phyloP scores from a whole-genome alignment of 2,113 vertebrate species.

The Dendropsophus ebraccatus region DNA sequence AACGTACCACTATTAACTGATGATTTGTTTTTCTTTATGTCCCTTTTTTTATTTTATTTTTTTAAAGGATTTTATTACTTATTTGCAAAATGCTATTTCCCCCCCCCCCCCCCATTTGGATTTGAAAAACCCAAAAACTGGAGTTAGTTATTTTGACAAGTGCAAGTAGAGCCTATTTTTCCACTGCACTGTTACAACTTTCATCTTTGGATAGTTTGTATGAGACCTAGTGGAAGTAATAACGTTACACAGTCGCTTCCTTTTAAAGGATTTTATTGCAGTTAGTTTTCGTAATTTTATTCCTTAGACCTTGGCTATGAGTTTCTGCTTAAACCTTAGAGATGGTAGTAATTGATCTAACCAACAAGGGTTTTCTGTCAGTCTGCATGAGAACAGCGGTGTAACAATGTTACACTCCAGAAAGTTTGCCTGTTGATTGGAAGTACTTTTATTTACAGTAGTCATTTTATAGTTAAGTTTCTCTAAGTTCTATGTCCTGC shows the following conservation, averaged over 20 bases:
- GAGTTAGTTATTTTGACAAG: background rate
- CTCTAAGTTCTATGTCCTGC: background rate
- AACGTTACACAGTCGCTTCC: background rate
- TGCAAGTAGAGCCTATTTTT: constrained; percentile 39
- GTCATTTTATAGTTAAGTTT: background rate
- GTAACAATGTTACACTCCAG: background rate
- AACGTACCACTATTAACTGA: no score
- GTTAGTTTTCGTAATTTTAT: background rate
- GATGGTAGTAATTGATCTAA: background rate
- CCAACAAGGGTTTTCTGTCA: background rate
- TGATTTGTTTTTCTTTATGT: background rate
- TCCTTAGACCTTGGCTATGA: background rate
- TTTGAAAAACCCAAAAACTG: constrained; percentile 12
- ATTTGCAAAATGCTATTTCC: background rate
- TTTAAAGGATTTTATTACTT: background rate
- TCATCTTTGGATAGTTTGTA: constrained; percentile 8
- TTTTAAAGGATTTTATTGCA: background rate
- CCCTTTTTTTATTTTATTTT: background rate
- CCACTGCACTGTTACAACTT: background rate
- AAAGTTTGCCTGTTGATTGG: background rate
- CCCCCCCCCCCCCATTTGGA: constrained; percentile 49
- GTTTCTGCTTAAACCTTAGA: background rate
- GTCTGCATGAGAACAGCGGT: background rate
- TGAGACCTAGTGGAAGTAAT: background rate
- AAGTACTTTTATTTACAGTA: background rate